Evolutionary conservation across 2,113 vertebrate genomes (phyloP), one percentile per base, ranked within the genome.

Genomic region (Engystomops pustulosus): DNA sequence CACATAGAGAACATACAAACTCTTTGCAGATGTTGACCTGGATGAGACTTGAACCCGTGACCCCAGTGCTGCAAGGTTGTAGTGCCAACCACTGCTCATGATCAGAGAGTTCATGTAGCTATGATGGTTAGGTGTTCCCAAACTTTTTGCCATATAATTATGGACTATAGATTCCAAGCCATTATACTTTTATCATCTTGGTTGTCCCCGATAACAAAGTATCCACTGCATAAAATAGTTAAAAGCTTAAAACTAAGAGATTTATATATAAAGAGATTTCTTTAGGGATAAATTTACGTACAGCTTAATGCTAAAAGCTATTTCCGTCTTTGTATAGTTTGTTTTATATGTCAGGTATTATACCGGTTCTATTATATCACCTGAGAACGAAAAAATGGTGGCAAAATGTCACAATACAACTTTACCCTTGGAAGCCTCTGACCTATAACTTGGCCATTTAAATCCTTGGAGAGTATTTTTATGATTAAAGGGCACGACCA

Each of bases 391-490:
- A 76, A 77, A 71, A 30, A 34, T 30, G 17, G 20, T 60, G 53
- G 49, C 69, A 74, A 82, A n/a, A 72, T 82, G 80, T 74, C 80
- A 82, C 23, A 32, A 71, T 58, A 55, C 18, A 4, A 74, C 51
- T 30, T 82, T 45, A 72, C 47, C 34, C 51, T 62, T 74, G 69
- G 51, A 78, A 38, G 75, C 38, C 69, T 45, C 30, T 82, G 69
- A 74, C 80, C 80, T 81, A 81, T 71, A 80, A 55, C 80, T 82
- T 47, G 17, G 51, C 51, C 49, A 58, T 82, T 82, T 82, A 45
- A 82, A 82, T 74, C 80, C 70, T 20, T 9, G 32, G 17, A 82
- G 30, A 34, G 23, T 72, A n/a, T 82, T 72, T 82, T 82, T 45
- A 17, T 82, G 18, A 82, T 34, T 82, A 34, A 74, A 58, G 53